Percentiles rank a stretch among this genome's conserved stretches.
phyloP scores from a whole-genome alignment of 2,113 vertebrate species.

The Hydrolagus affinis region DNA sequence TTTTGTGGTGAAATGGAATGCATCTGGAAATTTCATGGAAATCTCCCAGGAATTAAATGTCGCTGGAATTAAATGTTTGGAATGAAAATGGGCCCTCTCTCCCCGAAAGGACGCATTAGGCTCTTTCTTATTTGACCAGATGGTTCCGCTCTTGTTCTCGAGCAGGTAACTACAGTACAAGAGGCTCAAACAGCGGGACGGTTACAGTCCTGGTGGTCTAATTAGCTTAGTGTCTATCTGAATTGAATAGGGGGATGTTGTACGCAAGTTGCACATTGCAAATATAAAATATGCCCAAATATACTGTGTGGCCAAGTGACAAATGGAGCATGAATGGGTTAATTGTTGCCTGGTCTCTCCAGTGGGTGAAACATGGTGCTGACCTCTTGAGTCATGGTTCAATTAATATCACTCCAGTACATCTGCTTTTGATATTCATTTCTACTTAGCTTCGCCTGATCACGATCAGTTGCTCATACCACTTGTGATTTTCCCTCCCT shows the following conservation, averaged over 20 bases:
- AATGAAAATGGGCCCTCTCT: too few relatives aligned
- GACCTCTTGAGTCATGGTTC: neutral
- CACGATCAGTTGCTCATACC: neutral
- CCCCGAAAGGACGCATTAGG: too few relatives aligned
- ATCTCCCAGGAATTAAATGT: too few relatives aligned
- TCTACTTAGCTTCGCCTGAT: neutral
- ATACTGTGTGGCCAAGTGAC: neutral
- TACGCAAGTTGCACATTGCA: neutral
- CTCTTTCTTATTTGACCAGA: too few relatives aligned
- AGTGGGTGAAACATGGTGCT: neutral
- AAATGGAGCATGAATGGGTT: neutral
- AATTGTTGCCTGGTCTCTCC: neutral
- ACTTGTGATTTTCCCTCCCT: neutral
- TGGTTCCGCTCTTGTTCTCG: too few relatives aligned
- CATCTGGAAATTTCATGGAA: too few relatives aligned
- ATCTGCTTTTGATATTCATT: neutral
- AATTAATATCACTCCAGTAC: neutral
- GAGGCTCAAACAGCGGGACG: too few relatives aligned
- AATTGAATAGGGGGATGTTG: neutral
- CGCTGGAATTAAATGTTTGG: too few relatives aligned
- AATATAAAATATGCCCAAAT: neutral
- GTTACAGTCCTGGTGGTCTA: too few relatives aligned
- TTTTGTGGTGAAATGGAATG: too few relatives aligned
- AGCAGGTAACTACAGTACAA: too few relatives aligned
- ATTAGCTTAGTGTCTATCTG: too few relatives aligned